Percentiles rank a stretch among this genome's conserved stretches.
Evolutionary conservation across 2,113 vertebrate genomes (phyloP).

Genomic region (Anser brachyrhynchus): DNA sequence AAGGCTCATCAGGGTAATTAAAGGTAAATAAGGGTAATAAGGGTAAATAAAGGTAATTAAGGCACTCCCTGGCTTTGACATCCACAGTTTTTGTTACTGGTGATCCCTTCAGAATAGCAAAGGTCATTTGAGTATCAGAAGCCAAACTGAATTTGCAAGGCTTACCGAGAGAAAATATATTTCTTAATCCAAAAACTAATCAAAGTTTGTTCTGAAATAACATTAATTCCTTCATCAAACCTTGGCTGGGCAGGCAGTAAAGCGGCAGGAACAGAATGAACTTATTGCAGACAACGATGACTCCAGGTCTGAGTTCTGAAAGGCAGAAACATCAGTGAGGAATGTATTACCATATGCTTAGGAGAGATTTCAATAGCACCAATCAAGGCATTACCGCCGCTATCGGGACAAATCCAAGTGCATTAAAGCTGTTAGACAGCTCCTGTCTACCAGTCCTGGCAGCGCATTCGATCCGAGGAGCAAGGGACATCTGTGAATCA

Average conservation of each 20-base stretch:
- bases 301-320: constrained; percentile 49
- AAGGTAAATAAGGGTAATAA: too few species aligned
- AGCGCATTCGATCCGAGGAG: not conserved
- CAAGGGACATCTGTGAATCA: constrained; percentile 43
- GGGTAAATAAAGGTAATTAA: not conserved
- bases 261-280: constrained; percentile 47
- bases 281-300: constrained; percentile 39
- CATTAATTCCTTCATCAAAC: constrained; percentile 39
- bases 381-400: constrained; percentile 47
- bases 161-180: not conserved
- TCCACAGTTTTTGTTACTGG: not conserved
- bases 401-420: constrained; percentile 45
- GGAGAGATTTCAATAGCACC: constrained; percentile 41
- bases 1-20: not conserved
- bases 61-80: not conserved
- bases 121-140: constrained; percentile 6
- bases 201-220: constrained; percentile 1
- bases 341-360: constrained; percentile 55
- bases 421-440: constrained; percentile 38
- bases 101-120: not conserved
- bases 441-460: constrained; percentile 15
- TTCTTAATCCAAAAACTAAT: constrained; percentile 28
- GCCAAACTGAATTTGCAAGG: not conserved
- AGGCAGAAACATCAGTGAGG: constrained; percentile 19
- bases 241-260: constrained; percentile 13